phyloP scores from a whole-genome alignment of 2,113 vertebrate genomes.

The Acanthochromis polyacanthus region DNA sequence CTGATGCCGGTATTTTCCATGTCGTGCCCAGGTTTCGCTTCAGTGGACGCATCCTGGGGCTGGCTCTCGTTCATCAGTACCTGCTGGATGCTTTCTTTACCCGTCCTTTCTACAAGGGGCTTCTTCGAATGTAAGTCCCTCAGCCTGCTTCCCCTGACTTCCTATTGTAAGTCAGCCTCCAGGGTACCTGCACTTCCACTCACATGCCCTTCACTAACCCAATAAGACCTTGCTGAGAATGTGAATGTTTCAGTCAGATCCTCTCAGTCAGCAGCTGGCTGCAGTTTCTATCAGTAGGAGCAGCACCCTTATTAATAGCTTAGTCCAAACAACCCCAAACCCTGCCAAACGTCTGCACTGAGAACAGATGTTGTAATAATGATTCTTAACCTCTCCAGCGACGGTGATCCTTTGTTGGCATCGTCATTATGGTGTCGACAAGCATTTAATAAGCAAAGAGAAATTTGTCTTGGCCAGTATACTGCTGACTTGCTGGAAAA shows the following conservation, averaged over 20 bases:
- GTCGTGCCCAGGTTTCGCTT: conserved; percentile 93
- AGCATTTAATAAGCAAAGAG: conserved; percentile 7
- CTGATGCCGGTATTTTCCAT: background rate
- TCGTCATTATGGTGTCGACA: background rate
- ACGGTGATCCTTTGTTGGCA: conserved; percentile 4
- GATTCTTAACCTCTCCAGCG: conserved; percentile 12
- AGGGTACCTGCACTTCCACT: conserved; percentile 4
- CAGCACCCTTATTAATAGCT: conserved; percentile 47
- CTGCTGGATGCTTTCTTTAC: conserved; percentile 99
- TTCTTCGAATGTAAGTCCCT: conserved; percentile 94
- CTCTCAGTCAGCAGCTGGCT: conserved; percentile 49
- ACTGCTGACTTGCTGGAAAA: too few species aligned
- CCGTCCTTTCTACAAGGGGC: conserved; percentile 98
- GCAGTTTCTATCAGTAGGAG: conserved; percentile 27
- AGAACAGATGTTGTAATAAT: conserved; percentile 32
- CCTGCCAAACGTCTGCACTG: conserved; percentile 31
- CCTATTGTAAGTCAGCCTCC: background rate
- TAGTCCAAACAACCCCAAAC: conserved; percentile 42
- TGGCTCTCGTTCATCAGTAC: conserved; percentile 98
- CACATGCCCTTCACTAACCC: conserved; percentile 1
- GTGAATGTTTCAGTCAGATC: conserved; percentile 25
- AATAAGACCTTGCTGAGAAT: conserved; percentile 21
- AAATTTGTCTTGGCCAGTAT: too few species aligned
- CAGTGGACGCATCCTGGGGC: conserved; percentile 96
- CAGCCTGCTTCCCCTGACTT: background rate